Evolutionary conservation across 1,140 invertebrate species (phyloP).

Genomic region (Macrosteles quadrilineatus): DNA sequence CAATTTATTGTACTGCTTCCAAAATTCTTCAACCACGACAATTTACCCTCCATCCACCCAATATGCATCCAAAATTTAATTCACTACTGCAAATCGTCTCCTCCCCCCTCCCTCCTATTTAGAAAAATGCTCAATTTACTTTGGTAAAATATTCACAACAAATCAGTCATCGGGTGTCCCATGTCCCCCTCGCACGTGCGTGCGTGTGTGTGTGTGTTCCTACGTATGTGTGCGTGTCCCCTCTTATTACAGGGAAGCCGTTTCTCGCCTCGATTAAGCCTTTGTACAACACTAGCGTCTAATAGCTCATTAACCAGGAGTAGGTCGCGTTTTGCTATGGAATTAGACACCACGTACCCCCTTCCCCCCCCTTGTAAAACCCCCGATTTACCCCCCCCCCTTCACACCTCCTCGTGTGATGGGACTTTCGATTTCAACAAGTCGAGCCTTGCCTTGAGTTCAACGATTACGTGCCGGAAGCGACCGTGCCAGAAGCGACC

Average conservation of each 20-base stretch:
- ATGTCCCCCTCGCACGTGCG: not conserved
- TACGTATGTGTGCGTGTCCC: conserved; percentile 6
- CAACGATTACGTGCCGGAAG: too few relatives aligned
- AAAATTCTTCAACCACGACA: too few relatives aligned
- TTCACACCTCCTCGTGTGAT: not conserved
- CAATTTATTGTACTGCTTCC: too few relatives aligned
- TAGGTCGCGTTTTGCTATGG: conserved; percentile 8
- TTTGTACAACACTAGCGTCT: conserved; percentile 10
- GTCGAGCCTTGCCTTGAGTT: too few relatives aligned
- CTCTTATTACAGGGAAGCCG: conserved; percentile 16
- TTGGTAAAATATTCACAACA: conserved; percentile 20
- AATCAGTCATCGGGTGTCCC: conserved; percentile 4
- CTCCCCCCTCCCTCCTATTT: too few relatives aligned
- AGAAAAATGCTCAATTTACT: conserved; percentile 1
- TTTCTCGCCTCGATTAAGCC: conserved; percentile 20
- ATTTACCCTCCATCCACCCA: too few relatives aligned
- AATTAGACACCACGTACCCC: conserved; percentile 12
- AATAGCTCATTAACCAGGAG: conserved; percentile 9
- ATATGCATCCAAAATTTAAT: too few relatives aligned
- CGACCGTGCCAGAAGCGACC: too few relatives aligned
- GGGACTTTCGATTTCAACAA: not conserved
- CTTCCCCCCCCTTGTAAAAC: not conserved
- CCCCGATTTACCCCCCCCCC: not conserved
- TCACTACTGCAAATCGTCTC: too few relatives aligned
- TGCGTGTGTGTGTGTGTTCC: conserved; percentile 8